These are phyloP conservation scores for Mastomys natalensis DNA, from an alignment of 2,113 vertebrate genomes.

Conservation along the genomic window DNA sequence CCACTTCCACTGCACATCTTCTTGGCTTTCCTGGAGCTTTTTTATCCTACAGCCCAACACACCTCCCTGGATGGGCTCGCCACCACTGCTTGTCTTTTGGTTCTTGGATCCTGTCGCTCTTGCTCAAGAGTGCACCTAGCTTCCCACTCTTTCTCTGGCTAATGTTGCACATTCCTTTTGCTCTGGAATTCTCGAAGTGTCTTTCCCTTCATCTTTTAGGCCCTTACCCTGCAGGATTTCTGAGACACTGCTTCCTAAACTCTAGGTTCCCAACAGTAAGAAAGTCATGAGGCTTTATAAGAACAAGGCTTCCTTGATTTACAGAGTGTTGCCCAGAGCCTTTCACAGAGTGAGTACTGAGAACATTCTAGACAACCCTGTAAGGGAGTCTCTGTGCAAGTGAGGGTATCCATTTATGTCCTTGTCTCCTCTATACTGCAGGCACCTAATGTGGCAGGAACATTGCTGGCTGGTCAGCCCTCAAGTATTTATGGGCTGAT, in stretches of 20 bases:
- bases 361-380: not conserved
- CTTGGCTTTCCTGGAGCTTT: not conserved
- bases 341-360: not conserved
- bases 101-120: not conserved
- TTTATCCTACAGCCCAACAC: not conserved
- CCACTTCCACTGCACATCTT: fast-evolving
- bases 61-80: not conserved
- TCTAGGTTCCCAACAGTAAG: not conserved
- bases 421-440: not conserved
- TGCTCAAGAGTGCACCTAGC: not conserved
- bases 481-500: conserved; percentile 40
- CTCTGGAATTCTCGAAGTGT: not conserved
- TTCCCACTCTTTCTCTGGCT: not conserved
- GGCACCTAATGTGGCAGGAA: not conserved
- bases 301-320: not conserved
- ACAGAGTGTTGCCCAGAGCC: not conserved
- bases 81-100: not conserved
- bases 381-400: not conserved
- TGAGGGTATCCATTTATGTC: not conserved
- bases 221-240: not conserved
- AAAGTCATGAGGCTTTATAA: not conserved
- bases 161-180: not conserved
- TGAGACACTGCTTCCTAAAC: not conserved
- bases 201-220: not conserved
- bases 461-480: not conserved